phyloP scores from a whole-genome alignment of 2,888 invertebrate species.

The Erynnis tages region DNA sequence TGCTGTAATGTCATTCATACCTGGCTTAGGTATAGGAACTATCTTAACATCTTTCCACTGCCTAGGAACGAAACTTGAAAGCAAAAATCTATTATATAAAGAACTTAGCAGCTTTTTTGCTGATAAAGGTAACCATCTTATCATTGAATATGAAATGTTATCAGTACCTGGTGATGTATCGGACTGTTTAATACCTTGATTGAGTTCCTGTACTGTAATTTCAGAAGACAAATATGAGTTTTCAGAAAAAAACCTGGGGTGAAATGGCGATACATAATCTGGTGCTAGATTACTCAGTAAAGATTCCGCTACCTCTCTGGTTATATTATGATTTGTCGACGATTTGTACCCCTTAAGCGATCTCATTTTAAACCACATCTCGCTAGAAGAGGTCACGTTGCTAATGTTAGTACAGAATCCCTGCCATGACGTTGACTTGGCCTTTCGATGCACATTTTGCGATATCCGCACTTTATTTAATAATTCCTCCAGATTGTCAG shows the following conservation, averaged over 20 bases:
- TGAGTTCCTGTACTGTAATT: conserved; percentile 8
- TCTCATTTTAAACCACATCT: conserved; percentile 32
- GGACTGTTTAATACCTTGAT: conserved; percentile 2
- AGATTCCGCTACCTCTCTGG: neutral
- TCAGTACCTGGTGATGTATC: conserved; percentile 16
- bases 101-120: conserved; percentile 5
- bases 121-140: conserved; percentile 6
- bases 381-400: conserved; percentile 1
- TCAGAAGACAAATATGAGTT: neutral
- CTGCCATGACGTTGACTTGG: conserved; percentile 18
- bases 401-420: conserved; percentile 27
- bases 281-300: neutral
- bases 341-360: conserved; percentile 31
- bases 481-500: neutral
- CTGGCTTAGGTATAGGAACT: conserved; percentile 14
- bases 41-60: conserved; percentile 22
- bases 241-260: neutral
- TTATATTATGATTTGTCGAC: neutral
- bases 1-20: neutral
- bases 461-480: neutral
- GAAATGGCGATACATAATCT: neutral
- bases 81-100: conserved; percentile 16
- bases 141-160: conserved; percentile 21
- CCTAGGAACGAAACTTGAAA: conserved; percentile 7
- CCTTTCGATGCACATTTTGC: conserved; percentile 23